Evolutionary conservation across 2,113 vertebrate species (phyloP).

Genomic region (Perca schrenkii): DNA sequence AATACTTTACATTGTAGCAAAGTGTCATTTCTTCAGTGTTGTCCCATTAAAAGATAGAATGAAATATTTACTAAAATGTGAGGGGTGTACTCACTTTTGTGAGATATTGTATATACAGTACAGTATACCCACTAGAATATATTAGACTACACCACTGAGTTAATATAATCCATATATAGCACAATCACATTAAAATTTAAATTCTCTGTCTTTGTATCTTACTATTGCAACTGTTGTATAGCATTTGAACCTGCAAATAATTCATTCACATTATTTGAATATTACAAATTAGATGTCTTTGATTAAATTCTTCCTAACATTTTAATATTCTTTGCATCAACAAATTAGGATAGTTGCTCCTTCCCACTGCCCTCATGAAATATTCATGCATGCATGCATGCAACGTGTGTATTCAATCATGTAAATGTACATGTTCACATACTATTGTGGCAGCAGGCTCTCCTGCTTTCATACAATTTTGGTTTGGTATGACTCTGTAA

Average conservation of each 20-base stretch:
- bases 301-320: not conserved
- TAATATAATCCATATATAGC: not conserved
- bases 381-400: constrained; percentile 31
- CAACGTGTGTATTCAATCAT: constrained; percentile 43
- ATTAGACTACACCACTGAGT: too few species aligned
- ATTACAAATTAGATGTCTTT: not conserved
- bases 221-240: not conserved
- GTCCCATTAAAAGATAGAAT: too few species aligned
- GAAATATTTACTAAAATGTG: too few species aligned
- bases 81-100: too few species aligned
- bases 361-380: constrained; percentile 39
- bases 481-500: constrained; percentile 6
- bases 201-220: not conserved
- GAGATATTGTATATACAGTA: too few species aligned
- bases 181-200: not conserved
- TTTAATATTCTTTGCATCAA: constrained; percentile 31
- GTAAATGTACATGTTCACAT: not conserved
- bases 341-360: constrained; percentile 50
- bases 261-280: not conserved
- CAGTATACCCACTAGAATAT: too few species aligned
- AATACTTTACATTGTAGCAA: too few species aligned
- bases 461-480: constrained; percentile 9
- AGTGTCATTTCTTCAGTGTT: too few species aligned
- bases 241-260: not conserved
- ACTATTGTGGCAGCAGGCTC: constrained; percentile 12